Percentiles rank a stretch among this genome's conserved stretches.
These are phyloP conservation scores for Pilophorus perplexus DNA, from an alignment of 2,888 invertebrate species.

Conservation along the genomic window DNA sequence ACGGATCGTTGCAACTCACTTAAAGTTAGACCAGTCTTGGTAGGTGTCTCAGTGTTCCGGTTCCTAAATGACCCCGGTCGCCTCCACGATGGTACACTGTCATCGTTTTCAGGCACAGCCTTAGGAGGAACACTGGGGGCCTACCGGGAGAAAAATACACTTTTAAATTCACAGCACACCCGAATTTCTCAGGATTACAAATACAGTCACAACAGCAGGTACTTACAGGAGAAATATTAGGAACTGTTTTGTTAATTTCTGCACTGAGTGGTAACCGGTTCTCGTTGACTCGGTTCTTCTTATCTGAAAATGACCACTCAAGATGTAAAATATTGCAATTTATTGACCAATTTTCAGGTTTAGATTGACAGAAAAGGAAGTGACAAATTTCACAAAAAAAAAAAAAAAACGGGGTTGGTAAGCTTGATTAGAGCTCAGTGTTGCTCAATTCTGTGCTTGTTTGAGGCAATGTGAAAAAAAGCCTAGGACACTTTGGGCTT, in stretches of 20 bases:
- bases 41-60: constrained; percentile 56
- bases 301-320: constrained; percentile 57
- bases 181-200: no score
- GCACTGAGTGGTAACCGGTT: constrained; percentile 52
- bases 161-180: no score
- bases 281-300: constrained; percentile 59
- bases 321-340: neutral
- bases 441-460: no score
- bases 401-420: no score
- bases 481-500: no score
- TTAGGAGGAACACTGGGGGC: constrained; percentile 56
- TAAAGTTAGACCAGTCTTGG: constrained; percentile 57
- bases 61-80: constrained; percentile 61
- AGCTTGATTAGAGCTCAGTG: no score
- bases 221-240: constrained; percentile 50
- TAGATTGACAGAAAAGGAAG: no score
- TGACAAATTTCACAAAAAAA: no score
- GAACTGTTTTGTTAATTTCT: constrained; percentile 53
- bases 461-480: no score
- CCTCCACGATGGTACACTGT: constrained; percentile 61
- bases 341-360: no score
- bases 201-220: neutral
- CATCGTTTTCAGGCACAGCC: constrained; percentile 56
- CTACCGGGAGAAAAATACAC: constrained; percentile 4
- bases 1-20: constrained; percentile 50